These are phyloP conservation scores for Hemicordylus capensis DNA, from an alignment of 2,113 vertebrate species.

Conservation along the genomic window DNA sequence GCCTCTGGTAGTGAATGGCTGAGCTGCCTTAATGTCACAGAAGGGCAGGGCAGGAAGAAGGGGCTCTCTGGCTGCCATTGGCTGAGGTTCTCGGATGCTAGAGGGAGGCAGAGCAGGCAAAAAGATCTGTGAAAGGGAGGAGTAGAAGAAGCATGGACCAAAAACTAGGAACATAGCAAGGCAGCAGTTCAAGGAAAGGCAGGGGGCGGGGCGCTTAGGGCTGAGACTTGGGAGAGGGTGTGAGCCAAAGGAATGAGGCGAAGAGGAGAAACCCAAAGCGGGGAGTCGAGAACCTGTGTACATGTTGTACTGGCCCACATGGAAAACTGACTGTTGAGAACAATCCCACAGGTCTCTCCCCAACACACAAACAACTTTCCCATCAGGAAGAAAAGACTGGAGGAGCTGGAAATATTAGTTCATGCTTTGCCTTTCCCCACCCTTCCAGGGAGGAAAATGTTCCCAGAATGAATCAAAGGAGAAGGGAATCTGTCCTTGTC, in stretches of 20 bases:
- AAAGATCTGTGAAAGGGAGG: background rate
- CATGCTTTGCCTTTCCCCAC: no score
- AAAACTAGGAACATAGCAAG: background rate
- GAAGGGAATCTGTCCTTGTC: background rate
- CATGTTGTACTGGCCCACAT: background rate
- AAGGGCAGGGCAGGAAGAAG: background rate
- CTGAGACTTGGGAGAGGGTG: background rate
- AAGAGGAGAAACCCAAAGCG: background rate
- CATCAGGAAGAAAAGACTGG: no score
- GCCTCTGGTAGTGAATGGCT: background rate
- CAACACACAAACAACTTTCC: no score
- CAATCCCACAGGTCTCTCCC: no score
- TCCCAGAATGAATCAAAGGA: no score
- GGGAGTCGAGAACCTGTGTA: background rate
- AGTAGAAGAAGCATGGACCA: background rate
- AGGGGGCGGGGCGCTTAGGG: background rate
- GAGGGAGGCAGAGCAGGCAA: background rate
- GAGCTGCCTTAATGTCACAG: background rate
- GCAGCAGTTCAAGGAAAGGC: background rate
- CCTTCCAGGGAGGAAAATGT: no score
- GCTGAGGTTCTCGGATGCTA: background rate
- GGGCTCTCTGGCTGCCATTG: background rate
- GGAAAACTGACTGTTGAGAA: no score
- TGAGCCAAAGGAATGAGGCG: background rate
- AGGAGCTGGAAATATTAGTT: no score